A percentile compares a stretch with the other conserved stretches of the same genome.
phyloP scores from a whole-genome alignment of 2,888 invertebrate species.

The Cataglyphis livida region DNA sequence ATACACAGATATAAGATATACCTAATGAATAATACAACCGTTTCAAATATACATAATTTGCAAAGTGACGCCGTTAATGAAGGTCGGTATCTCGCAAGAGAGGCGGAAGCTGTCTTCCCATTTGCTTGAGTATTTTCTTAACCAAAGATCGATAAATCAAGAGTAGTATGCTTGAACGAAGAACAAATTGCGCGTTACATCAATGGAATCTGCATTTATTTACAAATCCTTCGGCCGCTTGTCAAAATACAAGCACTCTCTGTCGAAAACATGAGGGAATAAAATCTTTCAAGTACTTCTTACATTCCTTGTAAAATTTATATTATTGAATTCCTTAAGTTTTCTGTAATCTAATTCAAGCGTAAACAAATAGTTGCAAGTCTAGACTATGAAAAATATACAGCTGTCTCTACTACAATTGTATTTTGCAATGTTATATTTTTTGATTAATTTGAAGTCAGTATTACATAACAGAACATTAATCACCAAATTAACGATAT shows the following conservation, averaged over 20 bases:
- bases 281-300: neutral
- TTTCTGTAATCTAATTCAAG: neutral
- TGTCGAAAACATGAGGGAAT: neutral
- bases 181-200: conserved; percentile 39
- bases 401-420: neutral
- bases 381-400: neutral
- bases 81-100: conserved; percentile 46
- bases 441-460: neutral
- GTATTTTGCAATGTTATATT: neutral
- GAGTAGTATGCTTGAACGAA: conserved; percentile 30
- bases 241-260: neutral
- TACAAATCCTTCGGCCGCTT: conserved; percentile 25
- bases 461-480: neutral
- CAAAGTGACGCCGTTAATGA: neutral
- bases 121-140: conserved; percentile 70
- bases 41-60: conserved; percentile 26
- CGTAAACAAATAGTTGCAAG: neutral
- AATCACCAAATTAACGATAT: neutral
- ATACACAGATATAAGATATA: neutral
- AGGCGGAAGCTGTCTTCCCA: conserved; percentile 66
- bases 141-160: conserved; percentile 23
- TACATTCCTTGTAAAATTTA: neutral
- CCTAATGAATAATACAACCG: conserved; percentile 10
- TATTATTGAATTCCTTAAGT: neutral
- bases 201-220: conserved; percentile 49